Base-by-base conservation (phyloP, 2,113 vertebrate species). In the Ictalurus punctatus region DNA sequence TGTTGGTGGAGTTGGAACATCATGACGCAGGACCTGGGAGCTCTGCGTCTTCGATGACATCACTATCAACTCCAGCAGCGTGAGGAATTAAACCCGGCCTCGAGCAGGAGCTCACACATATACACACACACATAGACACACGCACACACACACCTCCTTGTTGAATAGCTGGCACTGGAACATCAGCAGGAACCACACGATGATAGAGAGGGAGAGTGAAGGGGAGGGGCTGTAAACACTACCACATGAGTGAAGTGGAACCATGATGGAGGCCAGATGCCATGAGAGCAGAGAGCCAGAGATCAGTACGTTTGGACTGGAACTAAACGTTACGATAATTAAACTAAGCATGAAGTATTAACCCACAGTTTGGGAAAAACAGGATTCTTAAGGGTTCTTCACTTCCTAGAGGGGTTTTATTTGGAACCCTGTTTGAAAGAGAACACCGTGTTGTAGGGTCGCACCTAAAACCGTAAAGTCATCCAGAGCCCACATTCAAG, bases 231-330 rank as follows among this genome's bases (percentile, higher is more conserved):
- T 81, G 83, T 95, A 96, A 95, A 94, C 89, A 91, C 87, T 95
- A 92, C 93, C 94, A 95, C 93, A 95, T 95, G 95, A 91, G 91
- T 44, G 3, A 65, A 90, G 88, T 88, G 86, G 88, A 88, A 81
- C 89, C 88, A 44, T 58, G 82, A 92, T 85, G 90, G 91, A 92
- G 91, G 89, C 88, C 92, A 93, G 90, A 92, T 92, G 93, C 88
- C 58, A 83, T 54, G 65, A 30, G 73, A 69, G 74, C 83, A 86
- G 48, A 89, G 81, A 89, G 86, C 87, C 82, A 83, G 76, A 67
- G 40, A 76, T 80, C 78, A 81, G 82, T 76, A 76, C 80, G 19
- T 87, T 85, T 85, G 90, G 84, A 84, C 81, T 73, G 71, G 56
- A 89, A 76, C 88, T 82, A 61, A 69, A 88, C 91, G 92, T 90